Conservation (phyloP, 2,888 invertebrate species). For the Ophioninae sp. region DNA sequence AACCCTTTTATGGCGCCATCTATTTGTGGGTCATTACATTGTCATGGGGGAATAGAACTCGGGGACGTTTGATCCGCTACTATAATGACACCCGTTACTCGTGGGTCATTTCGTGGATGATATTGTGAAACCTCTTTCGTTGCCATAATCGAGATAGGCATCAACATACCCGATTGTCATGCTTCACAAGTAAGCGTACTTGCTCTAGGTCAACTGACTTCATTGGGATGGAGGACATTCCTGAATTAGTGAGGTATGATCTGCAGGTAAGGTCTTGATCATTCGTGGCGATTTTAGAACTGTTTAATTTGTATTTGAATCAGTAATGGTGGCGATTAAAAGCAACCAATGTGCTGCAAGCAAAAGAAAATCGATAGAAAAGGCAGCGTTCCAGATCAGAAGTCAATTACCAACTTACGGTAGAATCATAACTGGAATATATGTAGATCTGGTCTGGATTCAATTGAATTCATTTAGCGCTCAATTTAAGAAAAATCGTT, state of each 20-base stretch:
- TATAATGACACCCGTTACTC: neutral
- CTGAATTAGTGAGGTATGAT: neutral
- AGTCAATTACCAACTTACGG: neutral
- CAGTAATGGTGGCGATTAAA: no score
- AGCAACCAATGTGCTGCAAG: no score
- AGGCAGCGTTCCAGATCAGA: no score
- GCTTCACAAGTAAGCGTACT: neutral
- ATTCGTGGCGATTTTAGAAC: no score
- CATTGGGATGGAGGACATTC: neutral
- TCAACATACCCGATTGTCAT: neutral
- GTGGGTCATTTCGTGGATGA: neutral
- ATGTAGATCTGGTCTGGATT: neutral
- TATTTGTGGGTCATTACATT: neutral
- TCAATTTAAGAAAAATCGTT: neutral
- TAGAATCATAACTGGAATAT: neutral
- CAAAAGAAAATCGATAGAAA: no score
- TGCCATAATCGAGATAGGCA: neutral
- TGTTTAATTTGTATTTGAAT: no score
- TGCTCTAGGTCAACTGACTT: neutral
- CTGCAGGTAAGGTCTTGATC: neutral
- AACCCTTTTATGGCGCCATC: neutral
- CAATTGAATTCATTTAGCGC: neutral
- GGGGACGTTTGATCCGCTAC: neutral
- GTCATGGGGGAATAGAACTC: neutral
- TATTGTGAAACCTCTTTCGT: neutral